A percentile compares a stretch with the other conserved stretches of the same genome.
phyloP scores from a whole-genome alignment of 2,888 invertebrate species.

The Drosophila tanythrix region DNA sequence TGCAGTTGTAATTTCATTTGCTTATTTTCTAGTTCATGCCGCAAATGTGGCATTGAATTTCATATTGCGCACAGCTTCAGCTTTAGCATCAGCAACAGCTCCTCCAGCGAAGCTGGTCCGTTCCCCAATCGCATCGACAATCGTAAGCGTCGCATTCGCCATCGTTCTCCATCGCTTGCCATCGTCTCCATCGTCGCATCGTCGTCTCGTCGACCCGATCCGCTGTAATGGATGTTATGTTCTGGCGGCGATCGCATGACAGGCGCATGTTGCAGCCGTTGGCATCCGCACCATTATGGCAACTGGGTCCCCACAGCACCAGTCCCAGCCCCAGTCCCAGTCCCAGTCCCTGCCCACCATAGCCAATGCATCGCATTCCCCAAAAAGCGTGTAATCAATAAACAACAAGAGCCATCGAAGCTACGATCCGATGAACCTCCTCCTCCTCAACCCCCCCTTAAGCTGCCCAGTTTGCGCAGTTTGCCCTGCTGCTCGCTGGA shows the following conservation, averaged over 20 bases:
- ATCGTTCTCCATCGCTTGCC: conserved; percentile 33
- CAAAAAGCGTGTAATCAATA: conserved; percentile 84
- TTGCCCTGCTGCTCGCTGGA: conserved; percentile 31
- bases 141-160: conserved; percentile 60
- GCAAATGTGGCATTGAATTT: conserved; percentile 82
- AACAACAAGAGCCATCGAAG: conserved; percentile 82
- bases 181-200: conserved; percentile 24
- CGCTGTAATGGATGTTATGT: conserved; percentile 81
- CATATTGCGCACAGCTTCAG: conserved; percentile 70
- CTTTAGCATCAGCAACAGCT: conserved; percentile 15
- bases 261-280: conserved; percentile 81
- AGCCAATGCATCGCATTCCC: conserved; percentile 78
- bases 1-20: conserved; percentile 7
- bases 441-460: conserved; percentile 31
- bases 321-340: background rate
- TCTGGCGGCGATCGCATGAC: conserved; percentile 82
- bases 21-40: conserved; percentile 76
- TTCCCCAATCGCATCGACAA: conserved; percentile 59
- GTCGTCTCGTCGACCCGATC: conserved; percentile 44
- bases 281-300: conserved; percentile 82
- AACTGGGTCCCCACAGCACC: conserved; percentile 40
- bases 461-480: conserved; percentile 12
- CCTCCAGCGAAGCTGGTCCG: conserved; percentile 14
- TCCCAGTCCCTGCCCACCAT: conserved; percentile 44
- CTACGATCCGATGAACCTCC: conserved; percentile 58